Base-by-base conservation (phyloP, 2,113 vertebrate species). In the Aptenodytes forsteri region DNA sequence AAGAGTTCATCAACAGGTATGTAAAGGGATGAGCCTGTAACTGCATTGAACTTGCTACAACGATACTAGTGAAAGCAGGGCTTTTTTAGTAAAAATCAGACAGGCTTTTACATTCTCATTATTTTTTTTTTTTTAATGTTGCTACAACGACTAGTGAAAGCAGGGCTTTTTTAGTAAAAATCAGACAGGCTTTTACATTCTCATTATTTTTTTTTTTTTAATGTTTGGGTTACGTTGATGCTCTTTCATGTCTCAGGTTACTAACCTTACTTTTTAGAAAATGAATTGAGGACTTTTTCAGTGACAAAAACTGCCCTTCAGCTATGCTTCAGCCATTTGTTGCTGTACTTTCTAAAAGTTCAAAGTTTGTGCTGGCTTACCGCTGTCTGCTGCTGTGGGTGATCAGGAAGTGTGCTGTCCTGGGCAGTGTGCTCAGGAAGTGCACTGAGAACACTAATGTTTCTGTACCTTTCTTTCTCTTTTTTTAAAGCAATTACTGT, bases 1-100 rank as follows among this genome's bases (percentile, higher is more conserved):
- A 98, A 22, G 99, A 99, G 64, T 98, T 99, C 36, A 84, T 98
- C 66, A 94, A 86, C 54, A 98, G 98, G 98, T 98, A 91, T 11
- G 96, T 80, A 49, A 83, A 90, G 17, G 55, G 46, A 26, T 44
- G 64, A 47, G 32, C 11, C 66, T 89, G 18, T 55, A 50, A 44
- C 27, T 86, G 85, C 49, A 12, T 0, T 83, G 42, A 66, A 21
- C 26, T 87, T 70, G 27, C 15, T 91, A 46, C 30, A 38, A 26
- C 34, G 76, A 11, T 67, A 52, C 23, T 34, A 40, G 36, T 58
- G 64, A 75, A 87, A 87, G 19, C 29, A 82, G 30, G 21, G 34
- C 32, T 26, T 32, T 80, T 72, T 36, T 12, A 40, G 26, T 46
- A 12, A 78, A 64, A 49, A 47, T 42, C 16, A 50, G 29, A 10